phyloP scores from a whole-genome alignment of 2,797 vertebrate species.

The Microcaecilia unicolor region DNA sequence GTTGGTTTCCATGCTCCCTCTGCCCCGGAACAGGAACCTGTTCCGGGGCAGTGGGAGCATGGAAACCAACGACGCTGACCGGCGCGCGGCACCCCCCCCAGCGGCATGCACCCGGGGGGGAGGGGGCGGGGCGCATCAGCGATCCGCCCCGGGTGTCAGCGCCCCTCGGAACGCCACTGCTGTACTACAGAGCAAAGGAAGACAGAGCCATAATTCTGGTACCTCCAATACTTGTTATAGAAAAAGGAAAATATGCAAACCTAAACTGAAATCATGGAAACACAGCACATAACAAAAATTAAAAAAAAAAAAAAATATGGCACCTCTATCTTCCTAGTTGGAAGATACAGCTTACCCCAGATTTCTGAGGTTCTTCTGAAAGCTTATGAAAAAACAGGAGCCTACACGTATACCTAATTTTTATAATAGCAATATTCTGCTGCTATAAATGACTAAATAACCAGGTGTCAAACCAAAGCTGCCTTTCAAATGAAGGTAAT shows the following conservation, averaged over 20 bases:
- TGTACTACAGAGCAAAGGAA: no score
- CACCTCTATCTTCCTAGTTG: slow-evolving; percentile 36
- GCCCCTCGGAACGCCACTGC: no score
- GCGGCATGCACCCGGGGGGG: no score
- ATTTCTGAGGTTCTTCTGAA: slow-evolving; percentile 39
- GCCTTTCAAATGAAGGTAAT: slow-evolving; percentile 16
- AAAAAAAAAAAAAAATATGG: slow-evolving; percentile 26
- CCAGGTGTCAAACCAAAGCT: slow-evolving; percentile 12
- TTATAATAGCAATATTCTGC: slow-evolving; percentile 50
- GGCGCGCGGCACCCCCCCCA: no score
- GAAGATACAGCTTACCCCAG: slow-evolving; percentile 33
- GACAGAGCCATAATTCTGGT: slow-evolving; percentile 22
- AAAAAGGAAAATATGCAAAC: slow-evolving; percentile 21
- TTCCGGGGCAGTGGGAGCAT: no score
- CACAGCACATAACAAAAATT: slow-evolving; percentile 25
- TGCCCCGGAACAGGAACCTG: no score
- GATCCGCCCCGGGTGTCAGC: no score
- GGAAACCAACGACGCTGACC: no score
- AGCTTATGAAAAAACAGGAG: slow-evolving; percentile 64
- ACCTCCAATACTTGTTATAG: slow-evolving; percentile 15
- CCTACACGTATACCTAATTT: slow-evolving; percentile 61
- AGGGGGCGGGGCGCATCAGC: no score
- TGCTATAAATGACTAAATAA: slow-evolving; percentile 38
- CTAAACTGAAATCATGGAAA: slow-evolving; percentile 26
- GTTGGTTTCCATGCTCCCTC: no score